Base-by-base conservation (phyloP, 2,797 vertebrate genomes). In the Clamator glandarius region DNA sequence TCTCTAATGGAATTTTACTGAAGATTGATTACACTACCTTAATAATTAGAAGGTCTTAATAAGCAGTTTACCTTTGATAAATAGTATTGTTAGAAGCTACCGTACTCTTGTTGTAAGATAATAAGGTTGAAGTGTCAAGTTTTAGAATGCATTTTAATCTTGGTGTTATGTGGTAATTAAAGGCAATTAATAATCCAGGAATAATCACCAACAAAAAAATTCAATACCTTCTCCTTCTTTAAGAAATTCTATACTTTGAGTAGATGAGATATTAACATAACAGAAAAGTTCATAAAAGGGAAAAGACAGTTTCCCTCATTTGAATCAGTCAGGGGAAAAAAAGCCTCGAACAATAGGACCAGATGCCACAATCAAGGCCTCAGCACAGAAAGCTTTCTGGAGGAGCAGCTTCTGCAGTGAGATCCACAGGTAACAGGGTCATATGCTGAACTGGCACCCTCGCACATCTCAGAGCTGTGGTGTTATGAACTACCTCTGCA, bases 31-130 rank as follows among this genome's bases (percentile, higher is more conserved):
- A 75, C 78, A 95, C 90, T 96, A 90, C 92, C 92, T 96, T 93
- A 94, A 97, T 97, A 97, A 97, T 98, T 97, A 97, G 95, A 95
- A 94, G 93, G 91, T 93, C 94, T 97, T 97, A 97, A 96, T 97
- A 97, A 97, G 90, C 20, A 15, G 73, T 95, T 97, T 97, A 96
- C 81, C 70, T 95, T 96, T 97, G 96, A 97, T 97, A 96, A 97
- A 97, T 96, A 97, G 96, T 92, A 93, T 95, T 94, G 93, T 91
- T 96, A 87, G 76, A 96, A 97, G 76, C 73, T 50, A 48, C 89
- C 5, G 0, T 90, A 89, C 81, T 93, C 74, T 79, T 94, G 92
- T 80, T 92, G 83, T 95, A 87, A 91, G 82, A 55, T 97, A 97
- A 97, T 97, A 96, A 96, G 95, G 91, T 96, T 96, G 88, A 97